Evolutionary conservation across 2,113 vertebrate genomes (phyloP).

Genomic region (Triplophysa siluroides): DNA sequence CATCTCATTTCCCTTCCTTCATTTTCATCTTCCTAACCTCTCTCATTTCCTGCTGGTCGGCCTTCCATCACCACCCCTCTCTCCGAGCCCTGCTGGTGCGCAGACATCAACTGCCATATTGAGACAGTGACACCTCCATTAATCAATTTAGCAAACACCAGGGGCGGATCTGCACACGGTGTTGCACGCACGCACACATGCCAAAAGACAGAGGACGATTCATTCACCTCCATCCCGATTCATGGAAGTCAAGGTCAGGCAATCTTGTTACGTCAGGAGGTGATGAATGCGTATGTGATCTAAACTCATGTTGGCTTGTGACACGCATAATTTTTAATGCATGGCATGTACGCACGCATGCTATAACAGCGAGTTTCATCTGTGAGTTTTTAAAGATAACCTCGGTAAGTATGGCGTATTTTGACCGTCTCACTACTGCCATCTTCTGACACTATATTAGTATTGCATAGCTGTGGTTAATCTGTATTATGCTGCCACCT

Average conservation of each 20-base stretch:
- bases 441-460: neutral
- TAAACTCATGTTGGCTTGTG: neutral
- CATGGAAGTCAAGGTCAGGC: slow-evolving; percentile 42
- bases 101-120: slow-evolving; percentile 51
- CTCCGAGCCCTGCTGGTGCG: slow-evolving; percentile 27
- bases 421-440: slow-evolving; percentile 17
- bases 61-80: slow-evolving; percentile 24
- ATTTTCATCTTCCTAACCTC: slow-evolving; percentile 19
- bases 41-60: slow-evolving; percentile 26
- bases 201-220: slow-evolving; percentile 3
- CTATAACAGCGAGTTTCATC: neutral
- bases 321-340: neutral
- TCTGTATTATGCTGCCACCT: slow-evolving; percentile 30
- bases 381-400: neutral
- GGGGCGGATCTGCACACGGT: slow-evolving; percentile 16
- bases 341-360: too few relatives aligned
- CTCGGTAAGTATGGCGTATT: neutral
- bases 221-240: slow-evolving; percentile 15
- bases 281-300: neutral
- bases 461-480: neutral
- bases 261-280: neutral
- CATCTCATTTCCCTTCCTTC: slow-evolving; percentile 9
- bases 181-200: slow-evolving; percentile 19
- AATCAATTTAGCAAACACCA: slow-evolving; percentile 54
- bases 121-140: slow-evolving; percentile 55